Evolutionary conservation across 2,888 invertebrate species (phyloP).

Genomic region (Agrotis exclamationis): DNA sequence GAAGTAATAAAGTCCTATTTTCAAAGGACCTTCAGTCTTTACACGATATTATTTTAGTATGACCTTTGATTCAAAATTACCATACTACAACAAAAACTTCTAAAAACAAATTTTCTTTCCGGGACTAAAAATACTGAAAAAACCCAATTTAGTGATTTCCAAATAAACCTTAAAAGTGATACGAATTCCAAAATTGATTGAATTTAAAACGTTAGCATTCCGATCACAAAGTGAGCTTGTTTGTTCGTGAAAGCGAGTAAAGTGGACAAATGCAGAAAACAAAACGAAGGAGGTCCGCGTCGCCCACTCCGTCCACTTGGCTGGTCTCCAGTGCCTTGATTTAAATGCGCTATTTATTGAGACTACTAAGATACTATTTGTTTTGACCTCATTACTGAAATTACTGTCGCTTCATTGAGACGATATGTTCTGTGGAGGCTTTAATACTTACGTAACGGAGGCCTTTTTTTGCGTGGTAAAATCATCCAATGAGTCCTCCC

Average conservation of each 20-base stretch:
- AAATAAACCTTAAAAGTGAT: conserved; percentile 56
- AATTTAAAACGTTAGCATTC: conserved; percentile 80
- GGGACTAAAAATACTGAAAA: conserved; percentile 14
- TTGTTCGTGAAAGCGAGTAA: conserved; percentile 86
- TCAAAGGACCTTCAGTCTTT: too few species aligned
- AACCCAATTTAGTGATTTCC: conserved; percentile 58
- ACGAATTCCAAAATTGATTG: conserved; percentile 64
- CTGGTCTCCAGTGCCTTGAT: conserved; percentile 82
- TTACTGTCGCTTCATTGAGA: conserved; percentile 50
- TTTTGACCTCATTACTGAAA: conserved; percentile 65
- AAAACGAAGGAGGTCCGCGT: conserved; percentile 78
- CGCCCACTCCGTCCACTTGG: conserved; percentile 77
- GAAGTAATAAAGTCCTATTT: too few species aligned
- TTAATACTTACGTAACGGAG: conserved; percentile 11
- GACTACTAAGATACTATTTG: conserved; percentile 70
- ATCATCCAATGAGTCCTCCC: too few species aligned
- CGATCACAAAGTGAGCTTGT: conserved; percentile 82
- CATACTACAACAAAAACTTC: background rate
- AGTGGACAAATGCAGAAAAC: conserved; percentile 85
- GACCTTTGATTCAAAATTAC: background rate
- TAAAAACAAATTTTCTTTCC: background rate
- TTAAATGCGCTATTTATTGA: conserved; percentile 83
- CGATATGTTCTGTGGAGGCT: conserved; percentile 14
- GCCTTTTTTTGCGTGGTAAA: too few species aligned
- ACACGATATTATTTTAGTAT: background rate